phyloP scores from a whole-genome alignment of 2,888 invertebrate genomes.

The Ophraella communa region DNA sequence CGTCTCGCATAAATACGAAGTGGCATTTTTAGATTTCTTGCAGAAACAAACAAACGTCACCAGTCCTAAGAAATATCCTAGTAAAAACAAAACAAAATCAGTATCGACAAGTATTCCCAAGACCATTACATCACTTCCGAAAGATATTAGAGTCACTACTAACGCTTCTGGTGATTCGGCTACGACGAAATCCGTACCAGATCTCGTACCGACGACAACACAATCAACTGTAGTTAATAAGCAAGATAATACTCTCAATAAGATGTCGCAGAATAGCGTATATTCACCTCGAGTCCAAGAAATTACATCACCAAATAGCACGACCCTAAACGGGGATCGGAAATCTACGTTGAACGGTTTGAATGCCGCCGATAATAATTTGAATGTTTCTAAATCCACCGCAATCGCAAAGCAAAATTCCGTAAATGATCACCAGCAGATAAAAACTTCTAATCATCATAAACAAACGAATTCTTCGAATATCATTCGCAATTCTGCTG shows the following conservation, averaged over 20 bases:
- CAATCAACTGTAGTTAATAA: neutral
- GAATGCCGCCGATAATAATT: neutral
- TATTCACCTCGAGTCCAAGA: too few relatives aligned
- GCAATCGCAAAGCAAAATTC: neutral
- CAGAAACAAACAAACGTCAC: conserved; percentile 17
- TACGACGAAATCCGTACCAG: neutral
- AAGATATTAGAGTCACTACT: conserved; percentile 23
- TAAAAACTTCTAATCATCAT: neutral
- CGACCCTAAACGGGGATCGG: too few relatives aligned
- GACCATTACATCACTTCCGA: conserved; percentile 25
- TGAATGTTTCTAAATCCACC: neutral
- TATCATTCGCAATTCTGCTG: too few relatives aligned
- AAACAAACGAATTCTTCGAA: neutral
- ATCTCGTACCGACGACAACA: neutral
- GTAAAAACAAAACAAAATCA: neutral
- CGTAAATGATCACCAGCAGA: neutral
- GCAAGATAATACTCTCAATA: neutral
- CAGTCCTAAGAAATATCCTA: conserved; percentile 1
- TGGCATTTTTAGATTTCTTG: conserved; percentile 46
- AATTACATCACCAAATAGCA: too few relatives aligned
- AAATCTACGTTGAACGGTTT: neutral
- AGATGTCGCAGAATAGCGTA: neutral
- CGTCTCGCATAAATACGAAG: conserved; percentile 37
- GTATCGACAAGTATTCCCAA: conserved; percentile 13
- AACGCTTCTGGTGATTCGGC: neutral